Base-by-base conservation (phyloP, 1,140 invertebrate species). In the Halictus rubicundus region DNA sequence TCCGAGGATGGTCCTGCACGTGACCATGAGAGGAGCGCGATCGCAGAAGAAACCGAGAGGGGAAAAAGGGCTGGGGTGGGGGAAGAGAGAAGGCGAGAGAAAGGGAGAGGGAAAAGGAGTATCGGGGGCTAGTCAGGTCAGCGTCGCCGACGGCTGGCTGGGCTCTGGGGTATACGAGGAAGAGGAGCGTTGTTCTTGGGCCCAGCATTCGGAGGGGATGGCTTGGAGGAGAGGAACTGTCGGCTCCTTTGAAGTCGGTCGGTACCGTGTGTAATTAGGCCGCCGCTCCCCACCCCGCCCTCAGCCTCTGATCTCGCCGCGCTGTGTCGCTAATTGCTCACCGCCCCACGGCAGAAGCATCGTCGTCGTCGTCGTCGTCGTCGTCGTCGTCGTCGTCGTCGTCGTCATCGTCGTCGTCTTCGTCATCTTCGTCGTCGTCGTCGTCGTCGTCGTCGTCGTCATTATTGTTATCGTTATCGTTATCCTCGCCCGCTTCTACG, bases 231-330 rank as follows among this genome's bases (percentile, higher is more conserved):
- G 91, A 90, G 90, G 90, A 90, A 92, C 90, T 91, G 90, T 90
- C 91, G 91, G 91, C 90, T 90, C 86, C 90, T 92, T 92, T 92
- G 91, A 92, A 90, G 90, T 92, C 90, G 89, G 90, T 90, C 91
- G 89, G 91, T 91, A 91, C 91, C 89, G 91, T 92, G 91, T 92
- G 91, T 92, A 92, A 92, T 92, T 92, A 92, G 91, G 91, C 90
- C 88, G 89, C 85, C 90, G 81, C 84, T 81, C 90, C 91, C 91
- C 90, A 90, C 91, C 89, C 88, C 89, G 88, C 89, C 90, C 90
- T 87, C 86, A 78, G 89, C 85, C 91, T 91, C 90, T 91, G 90
- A 91, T 92, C 91, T 92, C 83, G 91, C 91, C 90, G 91, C 85
- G 85, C 91, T 91, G 90, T 91, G 91, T 91, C 91, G 91, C 91